Evolutionary conservation across 2,113 vertebrate genomes (phyloP).

Genomic region (Otus sunia): DNA sequence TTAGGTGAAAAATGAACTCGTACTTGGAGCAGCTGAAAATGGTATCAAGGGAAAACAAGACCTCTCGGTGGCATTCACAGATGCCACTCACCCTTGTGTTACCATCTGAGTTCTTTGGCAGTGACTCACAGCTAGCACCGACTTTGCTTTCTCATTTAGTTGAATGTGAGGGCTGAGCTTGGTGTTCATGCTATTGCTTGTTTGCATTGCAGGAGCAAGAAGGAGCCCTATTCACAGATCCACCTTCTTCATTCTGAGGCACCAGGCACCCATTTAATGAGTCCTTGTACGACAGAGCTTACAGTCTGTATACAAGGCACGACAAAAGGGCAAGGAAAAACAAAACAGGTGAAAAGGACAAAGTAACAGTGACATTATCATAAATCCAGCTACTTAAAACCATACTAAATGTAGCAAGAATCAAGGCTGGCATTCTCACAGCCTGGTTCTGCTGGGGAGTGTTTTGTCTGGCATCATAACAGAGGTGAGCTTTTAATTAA

Average conservation of each 20-base stretch:
- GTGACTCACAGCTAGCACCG: fast-evolving
- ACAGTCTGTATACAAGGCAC: background rate
- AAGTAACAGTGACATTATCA: background rate
- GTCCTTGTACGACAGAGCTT: background rate
- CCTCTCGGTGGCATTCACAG: background rate
- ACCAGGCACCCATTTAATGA: background rate
- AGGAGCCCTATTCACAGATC: background rate
- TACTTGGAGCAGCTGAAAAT: background rate
- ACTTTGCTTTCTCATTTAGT: background rate
- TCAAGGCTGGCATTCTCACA: background rate
- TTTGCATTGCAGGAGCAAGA: background rate
- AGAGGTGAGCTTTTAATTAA: slow-evolving; percentile 17
- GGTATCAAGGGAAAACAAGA: background rate
- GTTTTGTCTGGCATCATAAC: background rate
- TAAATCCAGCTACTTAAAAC: background rate
- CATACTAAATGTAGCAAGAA: background rate
- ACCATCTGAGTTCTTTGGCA: background rate
- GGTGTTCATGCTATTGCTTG: fast-evolving
- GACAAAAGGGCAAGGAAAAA: background rate
- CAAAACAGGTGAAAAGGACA: background rate
- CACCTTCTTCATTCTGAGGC: background rate
- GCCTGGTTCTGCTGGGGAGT: background rate
- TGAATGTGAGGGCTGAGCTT: fast-evolving
- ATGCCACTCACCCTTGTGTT: background rate
- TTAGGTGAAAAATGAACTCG: background rate